Evolutionary conservation across 2,797 vertebrate species (phyloP).

Genomic region (Vespertilio murinus): DNA sequence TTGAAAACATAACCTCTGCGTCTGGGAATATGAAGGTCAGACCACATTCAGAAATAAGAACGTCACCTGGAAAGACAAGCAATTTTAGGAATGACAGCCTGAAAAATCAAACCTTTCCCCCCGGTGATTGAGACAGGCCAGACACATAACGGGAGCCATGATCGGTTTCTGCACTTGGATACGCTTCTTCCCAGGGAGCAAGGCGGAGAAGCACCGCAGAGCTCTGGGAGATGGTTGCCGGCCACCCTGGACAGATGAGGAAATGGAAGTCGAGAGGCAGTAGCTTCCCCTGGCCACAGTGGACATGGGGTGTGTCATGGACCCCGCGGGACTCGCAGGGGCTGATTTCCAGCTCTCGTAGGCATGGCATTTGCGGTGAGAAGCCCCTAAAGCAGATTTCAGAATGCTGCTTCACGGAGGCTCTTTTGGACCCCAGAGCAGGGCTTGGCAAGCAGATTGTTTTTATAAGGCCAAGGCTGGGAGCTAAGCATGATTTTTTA

Average conservation of each 20-base stretch:
- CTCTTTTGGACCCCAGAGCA: background rate
- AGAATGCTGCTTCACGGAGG: background rate
- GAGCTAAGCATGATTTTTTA: background rate
- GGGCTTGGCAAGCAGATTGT: background rate
- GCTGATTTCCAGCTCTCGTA: background rate
- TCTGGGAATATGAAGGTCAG: conserved; percentile 59
- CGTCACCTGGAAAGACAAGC: conserved; percentile 47
- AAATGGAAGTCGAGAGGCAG: conserved; percentile 37
- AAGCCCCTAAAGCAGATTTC: background rate
- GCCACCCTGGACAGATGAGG: background rate
- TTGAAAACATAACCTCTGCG: conserved; percentile 45
- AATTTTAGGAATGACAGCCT: conserved; percentile 67
- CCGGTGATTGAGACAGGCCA: background rate
- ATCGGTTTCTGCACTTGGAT: background rate
- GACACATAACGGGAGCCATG: background rate
- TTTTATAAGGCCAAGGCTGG: background rate
- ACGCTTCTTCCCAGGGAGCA: background rate
- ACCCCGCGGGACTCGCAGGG: background rate
- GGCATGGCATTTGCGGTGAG: background rate
- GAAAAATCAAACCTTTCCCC: conserved; percentile 59
- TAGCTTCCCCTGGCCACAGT: background rate
- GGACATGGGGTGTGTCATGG: background rate
- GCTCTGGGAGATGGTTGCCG: background rate
- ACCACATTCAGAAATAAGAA: conserved; percentile 54
- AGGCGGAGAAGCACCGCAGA: background rate